These are phyloP conservation scores for Ploceus nigricollis DNA, from an alignment of 2,113 vertebrate species.

Conservation along the genomic window DNA sequence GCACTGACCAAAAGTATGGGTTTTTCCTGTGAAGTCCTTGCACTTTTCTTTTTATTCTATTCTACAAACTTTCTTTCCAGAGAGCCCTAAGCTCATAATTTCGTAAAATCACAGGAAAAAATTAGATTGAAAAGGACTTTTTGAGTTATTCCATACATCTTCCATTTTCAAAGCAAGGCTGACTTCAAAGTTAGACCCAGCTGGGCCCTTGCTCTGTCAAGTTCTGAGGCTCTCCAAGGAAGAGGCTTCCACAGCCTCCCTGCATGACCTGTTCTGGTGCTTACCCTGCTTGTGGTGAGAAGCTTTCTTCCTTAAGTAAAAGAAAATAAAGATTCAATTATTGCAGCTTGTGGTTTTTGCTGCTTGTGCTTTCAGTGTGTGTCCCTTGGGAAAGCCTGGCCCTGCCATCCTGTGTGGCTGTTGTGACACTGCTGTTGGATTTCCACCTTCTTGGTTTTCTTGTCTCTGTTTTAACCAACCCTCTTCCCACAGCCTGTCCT, in stretches of 20 bases:
- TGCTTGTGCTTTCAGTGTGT: background rate
- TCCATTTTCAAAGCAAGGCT: background rate
- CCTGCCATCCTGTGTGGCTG: background rate
- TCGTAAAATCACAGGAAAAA: background rate
- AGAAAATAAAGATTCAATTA: background rate
- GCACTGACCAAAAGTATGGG: background rate
- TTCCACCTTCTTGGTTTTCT: background rate
- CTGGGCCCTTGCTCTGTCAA: background rate
- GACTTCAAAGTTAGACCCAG: background rate
- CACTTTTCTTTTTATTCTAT: background rate
- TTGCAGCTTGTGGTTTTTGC: background rate
- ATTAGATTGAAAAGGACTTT: background rate
- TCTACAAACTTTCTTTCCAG: background rate
- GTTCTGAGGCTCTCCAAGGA: background rate
- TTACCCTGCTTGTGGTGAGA: accelerated
- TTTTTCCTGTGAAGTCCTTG: background rate
- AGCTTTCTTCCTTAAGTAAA: background rate
- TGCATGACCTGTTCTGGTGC: background rate
- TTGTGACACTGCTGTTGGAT: background rate
- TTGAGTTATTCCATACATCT: background rate
- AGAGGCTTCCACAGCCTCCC: background rate
- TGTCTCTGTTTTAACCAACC: accelerated
- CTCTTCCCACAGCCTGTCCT: background rate
- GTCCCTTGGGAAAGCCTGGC: background rate
- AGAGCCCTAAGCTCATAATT: background rate